Base-by-base conservation (phyloP, 1,140 invertebrate genomes). In the Lerema accius region DNA sequence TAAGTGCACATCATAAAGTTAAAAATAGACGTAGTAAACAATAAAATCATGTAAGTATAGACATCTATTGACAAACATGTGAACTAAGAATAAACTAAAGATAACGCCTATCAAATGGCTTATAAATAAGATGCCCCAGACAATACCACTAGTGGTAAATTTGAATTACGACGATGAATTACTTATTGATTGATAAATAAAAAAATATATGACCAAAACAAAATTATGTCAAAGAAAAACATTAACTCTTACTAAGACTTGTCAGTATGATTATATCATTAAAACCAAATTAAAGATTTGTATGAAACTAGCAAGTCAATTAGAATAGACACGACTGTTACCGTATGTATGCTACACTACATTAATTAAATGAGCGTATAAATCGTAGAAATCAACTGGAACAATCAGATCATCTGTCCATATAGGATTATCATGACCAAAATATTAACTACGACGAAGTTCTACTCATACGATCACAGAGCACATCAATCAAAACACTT, bases 51-150 rank as follows among this genome's bases (percentile, higher is more conserved):
- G 32, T 45, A 59, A 35, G 55, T 48, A 59, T 32, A 59, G 71
- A 58, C 71, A 73, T 71, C 71, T 73, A 43, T 61, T 71, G 65
- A 62, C 53, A 70, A 70, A 50, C 65, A 71, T 59, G 49, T 43
- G 26, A 60, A 67, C 26, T 49, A 37, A 48, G 11, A 39, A 63
- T 48, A 48, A 16, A 28, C 11, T 53, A 3, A 26, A 63, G 32
- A 19, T 15, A 48, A 40, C 35, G 23, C 53, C 53, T 23, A 45
- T 48, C 26, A 59, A 19, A 26, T 37, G 46, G 11, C 42, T 28
- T 58, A 46, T 28, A 32, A 32, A 17, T 43, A 56, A 32, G 17
- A 17, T 45, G 19, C 15, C n/a, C 19, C 17, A 48, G 19, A 6
- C 19, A 14, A 26, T 13, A 3, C 45, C 26, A 55, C 3, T 19